A percentile compares a stretch with the other conserved stretches of the same genome.
Evolutionary conservation across 37 sponge, comb jelly and placozoan genomes (phyloP).

Genomic region (Chondrosia reniformis): DNA sequence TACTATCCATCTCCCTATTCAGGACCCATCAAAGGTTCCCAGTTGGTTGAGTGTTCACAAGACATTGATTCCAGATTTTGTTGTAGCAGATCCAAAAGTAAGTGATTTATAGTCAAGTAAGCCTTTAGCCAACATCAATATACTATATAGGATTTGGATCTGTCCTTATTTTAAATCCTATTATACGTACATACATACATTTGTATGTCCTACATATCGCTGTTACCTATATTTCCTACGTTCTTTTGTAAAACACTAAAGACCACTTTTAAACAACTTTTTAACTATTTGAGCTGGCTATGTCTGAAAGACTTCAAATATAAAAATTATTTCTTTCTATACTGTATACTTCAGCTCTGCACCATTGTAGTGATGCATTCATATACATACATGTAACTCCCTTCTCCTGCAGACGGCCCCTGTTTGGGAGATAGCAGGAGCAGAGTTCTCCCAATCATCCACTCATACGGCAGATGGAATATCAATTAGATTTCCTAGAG

Average conservation of each 20-base stretch:
- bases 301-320: too few relatives aligned
- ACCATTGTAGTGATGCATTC: not conserved
- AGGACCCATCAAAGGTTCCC: conserved; percentile 83
- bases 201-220: too few relatives aligned
- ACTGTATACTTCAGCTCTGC: not conserved
- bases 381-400: not conserved
- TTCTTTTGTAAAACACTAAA: too few relatives aligned
- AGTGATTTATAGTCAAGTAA: too few relatives aligned
- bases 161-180: not conserved
- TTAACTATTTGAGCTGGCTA: too few relatives aligned
- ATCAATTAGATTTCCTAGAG: conserved; percentile 94
- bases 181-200: not conserved
- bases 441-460: conserved; percentile 89
- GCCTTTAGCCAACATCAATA: too few relatives aligned
- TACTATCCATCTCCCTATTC: too few relatives aligned
- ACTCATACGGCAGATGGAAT: conserved; percentile 92
- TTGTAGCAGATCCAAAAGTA: conserved; percentile 88
- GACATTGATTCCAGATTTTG: conserved; percentile 82
- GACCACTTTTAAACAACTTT: too few relatives aligned
- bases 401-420: conserved; percentile 61
- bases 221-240: too few relatives aligned
- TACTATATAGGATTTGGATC: too few relatives aligned
- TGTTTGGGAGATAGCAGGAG: conserved; percentile 96
- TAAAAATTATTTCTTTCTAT: too few relatives aligned
- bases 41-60: conserved; percentile 79